Evolutionary conservation across 2,797 vertebrate species (phyloP).

Genomic region (Takifugu ocellatus): DNA sequence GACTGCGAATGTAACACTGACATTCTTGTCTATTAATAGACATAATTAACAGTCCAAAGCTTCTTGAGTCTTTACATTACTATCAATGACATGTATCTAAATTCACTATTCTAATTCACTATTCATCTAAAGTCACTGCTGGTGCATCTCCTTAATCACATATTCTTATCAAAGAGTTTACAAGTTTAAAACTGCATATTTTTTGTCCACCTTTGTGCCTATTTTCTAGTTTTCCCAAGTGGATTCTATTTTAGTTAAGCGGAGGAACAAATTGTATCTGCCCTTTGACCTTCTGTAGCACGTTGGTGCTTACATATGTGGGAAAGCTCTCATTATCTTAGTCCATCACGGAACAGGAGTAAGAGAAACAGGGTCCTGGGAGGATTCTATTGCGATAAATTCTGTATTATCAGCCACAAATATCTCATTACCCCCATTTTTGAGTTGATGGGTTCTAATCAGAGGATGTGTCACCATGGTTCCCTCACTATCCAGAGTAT

Average conservation of each 20-base stretch:
- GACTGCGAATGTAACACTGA: not conserved
- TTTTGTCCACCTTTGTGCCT: conserved; percentile 13
- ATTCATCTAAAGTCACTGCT: not conserved
- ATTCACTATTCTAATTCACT: not conserved
- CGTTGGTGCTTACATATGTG: conserved; percentile 38
- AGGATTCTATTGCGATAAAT: conserved; percentile 40
- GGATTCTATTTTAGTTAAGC: conserved; percentile 1
- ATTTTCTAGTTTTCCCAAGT: conserved; percentile 1
- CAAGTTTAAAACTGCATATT: conserved; percentile 10
- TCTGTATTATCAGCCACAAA: conserved; percentile 36
- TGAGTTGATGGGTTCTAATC: conserved; percentile 20
- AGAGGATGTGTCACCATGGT: conserved; percentile 8
- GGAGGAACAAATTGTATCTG: conserved; percentile 26
- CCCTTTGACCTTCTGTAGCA: conserved; percentile 39
- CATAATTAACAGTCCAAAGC: conserved; percentile 13
- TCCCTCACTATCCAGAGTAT: not conserved
- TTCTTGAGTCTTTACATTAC: conserved; percentile 10
- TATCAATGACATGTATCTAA: conserved; percentile 18
- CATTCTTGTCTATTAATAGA: not conserved
- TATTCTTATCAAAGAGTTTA: conserved; percentile 11
- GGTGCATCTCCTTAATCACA: conserved; percentile 23
- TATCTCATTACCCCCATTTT: conserved; percentile 12
- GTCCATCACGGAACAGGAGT: conserved; percentile 22
- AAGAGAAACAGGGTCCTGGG: conserved; percentile 23
- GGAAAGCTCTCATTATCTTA: conserved; percentile 52